Base-by-base conservation (phyloP, 2,888 invertebrate species). In the Cataglyphis albicans region DNA sequence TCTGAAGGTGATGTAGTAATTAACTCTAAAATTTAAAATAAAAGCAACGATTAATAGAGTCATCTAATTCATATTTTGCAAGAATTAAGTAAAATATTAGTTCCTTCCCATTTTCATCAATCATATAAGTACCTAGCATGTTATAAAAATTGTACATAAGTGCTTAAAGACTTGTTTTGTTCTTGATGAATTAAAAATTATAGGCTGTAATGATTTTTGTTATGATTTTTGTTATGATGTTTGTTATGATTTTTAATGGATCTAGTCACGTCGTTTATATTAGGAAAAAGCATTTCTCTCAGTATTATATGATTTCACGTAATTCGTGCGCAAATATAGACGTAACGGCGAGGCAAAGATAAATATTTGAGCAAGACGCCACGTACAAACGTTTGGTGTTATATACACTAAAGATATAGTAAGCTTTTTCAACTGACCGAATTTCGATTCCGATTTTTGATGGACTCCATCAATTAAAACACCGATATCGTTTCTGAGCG, bases 301-400 rank as follows among this genome's bases (percentile, higher is more conserved):
- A 12, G 38, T 41, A 52, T 41, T 29, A 67, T 67, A 21, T 32
- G 41, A 67, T 76, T 67, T 67, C 29, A 3, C 6, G 55, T 76
- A 76, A 76, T 65, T 76, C 25, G 38, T 38, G 25, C n/a, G 38
- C 38, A 55, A 65, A 55, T 55, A 15, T 35, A 38, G n/a, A n/a
- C 55, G 38, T 25, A 67, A 55, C n/a, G n/a, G 75, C 21, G 6
- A 52, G 29, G n/a, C 35, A 29, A n/a, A 6, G 38, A 67, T 76
- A 76, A 76, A 76, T 67, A 76, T 76, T 76, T 76, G 55, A 67
- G 25, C 67, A 10, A 67, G 15, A 25, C 15, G 29, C 29, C 6
- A 29, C 18, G 25, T 63, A 64, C 21, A 75, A 75, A 64, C 29
- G 7, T 7, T 7, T 10, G n/a, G 7, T 55, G 44, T 52, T 52